Evolutionary conservation across 2,888 invertebrate species (phyloP), one percentile per base, ranked within the genome.

Genomic region (Parnassius mnemosyne): DNA sequence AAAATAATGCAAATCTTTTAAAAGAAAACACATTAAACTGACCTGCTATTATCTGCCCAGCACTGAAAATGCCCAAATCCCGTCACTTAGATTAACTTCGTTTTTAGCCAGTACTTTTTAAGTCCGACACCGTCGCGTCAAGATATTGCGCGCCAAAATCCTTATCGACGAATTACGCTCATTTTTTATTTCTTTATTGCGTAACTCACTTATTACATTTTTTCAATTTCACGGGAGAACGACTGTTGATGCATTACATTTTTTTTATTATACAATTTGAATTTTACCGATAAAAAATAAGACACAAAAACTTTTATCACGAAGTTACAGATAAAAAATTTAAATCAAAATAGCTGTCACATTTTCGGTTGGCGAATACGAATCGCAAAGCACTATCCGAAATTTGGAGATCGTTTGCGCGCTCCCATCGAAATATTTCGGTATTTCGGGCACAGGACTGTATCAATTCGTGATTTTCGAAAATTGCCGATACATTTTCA

Each of bases 171-270:
- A 69, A 69, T 69, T 68, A 77, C 74, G 72, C 73, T 75, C 79
- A 75, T 75, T 72, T 77, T 77, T 77, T 80, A 79, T 79, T 77
- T 73, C 76, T 73, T 70, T 71, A 73, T 78, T 76, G 76, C 80
- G 75, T 75, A 80, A 80, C 77, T 74, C 74, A 74, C 76, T 79
- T 80, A 74, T 72, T 74, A 69, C 72, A 73, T 83, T 83, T 83
- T 80, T 81, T 74, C 80, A 86, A 87, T 87, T 86, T 85, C 86
- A 87, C 84, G 82, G 76, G 65, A 72, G 68, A 65, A 64, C 65
- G 73, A 69, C 65, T 64, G 60, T 73, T 68, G 73, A 69, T 71
- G 73, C 68, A 72, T 70, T 69, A 66, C 67, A 69, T 70, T 67
- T 70, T n/a, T 71, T 63, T 63, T 64, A 57, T 64, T 63, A 52